phyloP scores from a whole-genome alignment of 2,113 vertebrate genomes.

The Panthera leo region DNA sequence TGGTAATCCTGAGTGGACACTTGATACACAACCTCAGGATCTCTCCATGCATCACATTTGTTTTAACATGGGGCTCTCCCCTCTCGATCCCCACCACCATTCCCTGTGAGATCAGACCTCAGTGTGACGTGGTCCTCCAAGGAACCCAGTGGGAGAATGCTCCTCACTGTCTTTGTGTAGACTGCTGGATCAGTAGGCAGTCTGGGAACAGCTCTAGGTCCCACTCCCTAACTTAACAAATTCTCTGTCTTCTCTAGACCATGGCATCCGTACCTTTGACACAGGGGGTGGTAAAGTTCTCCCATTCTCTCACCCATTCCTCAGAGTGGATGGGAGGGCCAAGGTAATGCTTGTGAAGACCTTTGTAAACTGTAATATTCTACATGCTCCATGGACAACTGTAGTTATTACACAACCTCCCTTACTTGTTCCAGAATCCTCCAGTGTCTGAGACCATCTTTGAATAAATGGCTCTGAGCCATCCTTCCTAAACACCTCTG shows the following conservation, averaged over 20 bases:
- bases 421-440: not conserved
- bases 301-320: not conserved
- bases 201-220: not conserved
- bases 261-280: not conserved
- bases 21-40: rapidly evolving
- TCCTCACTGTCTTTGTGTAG: not conserved
- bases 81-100: too few species aligned
- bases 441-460: not conserved
- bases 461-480: not conserved
- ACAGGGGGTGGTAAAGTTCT: too few species aligned
- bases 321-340: not conserved
- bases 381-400: rapidly evolving
- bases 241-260: not conserved
- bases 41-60: not conserved
- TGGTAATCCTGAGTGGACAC: not conserved
- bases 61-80: not conserved
- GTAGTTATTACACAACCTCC: too few species aligned
- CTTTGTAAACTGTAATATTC: not conserved
- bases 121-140: not conserved
- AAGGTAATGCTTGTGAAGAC: not conserved
- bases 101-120: rapidly evolving
- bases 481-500: not conserved
- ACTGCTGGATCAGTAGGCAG: too few species aligned
- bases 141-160: not conserved
- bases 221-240: not conserved